Percentiles rank a stretch among this genome's conserved stretches.
Conservation (phyloP, 2,113 vertebrate species). For the Pao palembangensis region DNA sequence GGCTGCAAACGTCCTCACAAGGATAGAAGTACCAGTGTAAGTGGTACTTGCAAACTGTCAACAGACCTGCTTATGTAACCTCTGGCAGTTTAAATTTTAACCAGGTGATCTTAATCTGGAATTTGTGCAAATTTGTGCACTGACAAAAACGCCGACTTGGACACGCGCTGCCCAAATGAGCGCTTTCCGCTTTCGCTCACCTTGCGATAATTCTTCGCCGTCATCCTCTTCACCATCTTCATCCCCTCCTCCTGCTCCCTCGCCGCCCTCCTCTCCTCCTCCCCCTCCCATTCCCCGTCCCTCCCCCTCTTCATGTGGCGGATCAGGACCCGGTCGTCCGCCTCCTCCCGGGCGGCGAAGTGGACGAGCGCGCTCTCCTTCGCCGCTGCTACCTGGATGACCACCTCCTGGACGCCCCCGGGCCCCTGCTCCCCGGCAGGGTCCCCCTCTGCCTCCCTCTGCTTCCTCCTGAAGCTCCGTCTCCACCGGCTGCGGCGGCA, state of each 20-base stretch:
- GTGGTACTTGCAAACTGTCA: background rate
- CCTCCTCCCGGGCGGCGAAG: constrained; percentile 39
- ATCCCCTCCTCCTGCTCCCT: constrained; percentile 58
- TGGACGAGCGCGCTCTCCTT: constrained; percentile 29
- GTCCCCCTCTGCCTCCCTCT: constrained; percentile 40
- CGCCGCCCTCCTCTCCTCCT: constrained; percentile 45
- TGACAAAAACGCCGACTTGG: background rate
- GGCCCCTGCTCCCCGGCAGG: background rate
- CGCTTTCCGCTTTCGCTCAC: constrained; percentile 46
- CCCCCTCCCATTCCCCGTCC: constrained; percentile 25
- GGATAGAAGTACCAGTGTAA: no score
- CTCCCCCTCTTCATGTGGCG: constrained; percentile 49
- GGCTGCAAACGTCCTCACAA: no score
- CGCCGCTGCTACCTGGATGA: constrained; percentile 22
- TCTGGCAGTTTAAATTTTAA: constrained; percentile 38
- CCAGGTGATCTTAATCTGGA: constrained; percentile 7
- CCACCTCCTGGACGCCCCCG: background rate
- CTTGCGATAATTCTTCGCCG: constrained; percentile 69
- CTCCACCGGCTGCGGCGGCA: constrained; percentile 70
- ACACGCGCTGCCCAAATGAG: background rate
- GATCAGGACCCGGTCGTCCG: constrained; percentile 55
- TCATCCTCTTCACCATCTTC: constrained; percentile 69
- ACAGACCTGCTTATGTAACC: constrained; percentile 29
- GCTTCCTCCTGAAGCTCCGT: constrained; percentile 65
- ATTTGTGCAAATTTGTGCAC: constrained; percentile 2